Evolutionary conservation across 2,888 invertebrate species (phyloP), one percentile per base, ranked within the genome.

Genomic region (Drosophila yooni): DNA sequence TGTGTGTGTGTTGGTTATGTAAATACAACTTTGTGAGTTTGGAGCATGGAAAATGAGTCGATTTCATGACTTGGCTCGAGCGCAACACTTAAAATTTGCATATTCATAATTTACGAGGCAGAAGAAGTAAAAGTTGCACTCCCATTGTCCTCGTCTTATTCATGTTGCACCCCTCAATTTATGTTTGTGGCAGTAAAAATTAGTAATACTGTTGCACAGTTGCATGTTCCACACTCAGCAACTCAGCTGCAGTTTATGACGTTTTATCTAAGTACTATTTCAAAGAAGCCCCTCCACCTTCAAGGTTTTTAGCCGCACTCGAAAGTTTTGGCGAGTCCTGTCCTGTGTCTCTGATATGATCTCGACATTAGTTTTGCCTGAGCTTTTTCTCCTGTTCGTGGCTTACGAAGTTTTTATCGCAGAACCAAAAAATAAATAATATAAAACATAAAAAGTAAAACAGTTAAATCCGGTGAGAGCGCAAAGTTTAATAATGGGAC

Each of bases 41-140:
- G 40, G 48, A 29, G 40, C 38, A 25, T 76, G 64, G 56, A 29
- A 70, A 58, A 46, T 57, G 61, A 72, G 36, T 68, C 43, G 62
- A 84, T 69, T 70, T 54, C 54, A 33, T 27, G 66, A 51, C 61
- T 63, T 59, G 62, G 38, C 40, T 54, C 63, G 68, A 38, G 50
- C 54, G 61, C 25, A 43, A 61, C 81, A 81, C 80, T 82, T 74
- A 54, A n/a, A 71, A 74, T 73, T 80, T 73, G 52, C 78, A 88
- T 80, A 70, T 80, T 74, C 72, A 89, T 82, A 85, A 82, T 78
- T 88, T 70, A 89, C 70, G 38, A 46, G 46, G 27, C 46, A 15
- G 15, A 3, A 25, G 8, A 46, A 25, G 46, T 25, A 25, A 25
- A 46, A 25, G 25, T 46, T 46, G 46, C 25, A 46, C 46, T 15